Conservation (phyloP, 2,113 vertebrate genomes). For the Acrocephalus kingi region DNA sequence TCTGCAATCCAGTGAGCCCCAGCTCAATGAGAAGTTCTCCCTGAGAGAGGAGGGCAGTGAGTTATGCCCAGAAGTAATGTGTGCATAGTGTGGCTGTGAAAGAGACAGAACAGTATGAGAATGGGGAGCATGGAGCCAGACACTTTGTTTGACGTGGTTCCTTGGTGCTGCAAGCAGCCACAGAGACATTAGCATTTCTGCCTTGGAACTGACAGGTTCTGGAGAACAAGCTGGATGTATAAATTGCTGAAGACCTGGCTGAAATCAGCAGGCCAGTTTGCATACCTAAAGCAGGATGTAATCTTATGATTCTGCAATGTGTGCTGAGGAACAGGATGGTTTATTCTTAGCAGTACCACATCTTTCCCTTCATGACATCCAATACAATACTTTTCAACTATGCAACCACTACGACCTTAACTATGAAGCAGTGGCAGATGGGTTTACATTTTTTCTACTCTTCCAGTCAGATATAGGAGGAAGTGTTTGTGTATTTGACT, state of each 20-base stretch:
- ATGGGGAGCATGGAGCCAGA: not conserved
- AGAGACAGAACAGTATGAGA: not conserved
- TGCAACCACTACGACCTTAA: not conserved
- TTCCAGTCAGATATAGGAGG: not conserved
- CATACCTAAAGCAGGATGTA: not conserved
- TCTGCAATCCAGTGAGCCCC: not conserved
- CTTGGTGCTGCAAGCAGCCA: not conserved
- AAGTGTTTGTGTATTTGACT: not conserved
- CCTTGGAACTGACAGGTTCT: not conserved
- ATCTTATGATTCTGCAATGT: not conserved
- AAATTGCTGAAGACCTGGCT: not conserved
- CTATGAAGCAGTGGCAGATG: not conserved
- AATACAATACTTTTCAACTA: not conserved
- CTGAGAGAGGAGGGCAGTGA: not conserved
- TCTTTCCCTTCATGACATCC: not conserved
- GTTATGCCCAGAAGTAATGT: not conserved
- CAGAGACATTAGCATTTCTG: not conserved
- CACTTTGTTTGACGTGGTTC: rapidly evolving
- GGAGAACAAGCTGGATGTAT: not conserved
- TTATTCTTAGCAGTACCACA: not conserved
- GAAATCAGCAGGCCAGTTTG: not conserved
- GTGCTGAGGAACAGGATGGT: not conserved
- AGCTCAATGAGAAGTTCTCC: not conserved
- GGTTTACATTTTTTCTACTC: not conserved
- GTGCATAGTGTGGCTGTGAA: not conserved